Evolutionary conservation across 2,888 invertebrate genomes (phyloP).

Genomic region (Escarpia spicata): DNA sequence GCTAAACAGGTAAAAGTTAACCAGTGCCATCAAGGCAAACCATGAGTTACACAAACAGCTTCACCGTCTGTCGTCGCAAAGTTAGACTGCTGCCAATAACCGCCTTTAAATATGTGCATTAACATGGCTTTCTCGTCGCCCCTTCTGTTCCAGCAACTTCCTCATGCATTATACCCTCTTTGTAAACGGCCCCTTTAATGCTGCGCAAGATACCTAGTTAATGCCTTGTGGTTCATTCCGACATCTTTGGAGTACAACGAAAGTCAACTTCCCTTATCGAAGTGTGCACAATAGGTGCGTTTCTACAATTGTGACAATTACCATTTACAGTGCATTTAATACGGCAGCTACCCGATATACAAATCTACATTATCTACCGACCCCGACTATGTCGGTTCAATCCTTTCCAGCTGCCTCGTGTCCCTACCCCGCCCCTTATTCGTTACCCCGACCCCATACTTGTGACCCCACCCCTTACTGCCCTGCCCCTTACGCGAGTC

Average conservation of each 20-base stretch:
- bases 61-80: background rate
- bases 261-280: background rate
- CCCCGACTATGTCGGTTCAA: background rate
- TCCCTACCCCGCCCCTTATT: too few species aligned
- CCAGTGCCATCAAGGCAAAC: background rate
- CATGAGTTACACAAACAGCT: background rate
- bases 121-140: background rate
- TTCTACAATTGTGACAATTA: background rate
- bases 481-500: background rate
- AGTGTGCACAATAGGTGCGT: background rate
- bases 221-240: background rate
- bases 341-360: background rate
- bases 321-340: slow-evolving; percentile 6
- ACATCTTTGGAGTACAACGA: background rate
- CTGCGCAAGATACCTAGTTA: background rate
- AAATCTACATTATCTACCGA: background rate
- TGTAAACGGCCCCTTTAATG: background rate
- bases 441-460: too few species aligned
- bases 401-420: background rate
- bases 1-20: slow-evolving; percentile 6
- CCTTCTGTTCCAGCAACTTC: background rate
- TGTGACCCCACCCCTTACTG: too few species aligned
- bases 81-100: background rate
- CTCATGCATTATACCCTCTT: background rate
- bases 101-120: background rate